These are phyloP conservation scores for Rhombomys opimus DNA, from an alignment of 2,113 vertebrate genomes.

Conservation along the genomic window DNA sequence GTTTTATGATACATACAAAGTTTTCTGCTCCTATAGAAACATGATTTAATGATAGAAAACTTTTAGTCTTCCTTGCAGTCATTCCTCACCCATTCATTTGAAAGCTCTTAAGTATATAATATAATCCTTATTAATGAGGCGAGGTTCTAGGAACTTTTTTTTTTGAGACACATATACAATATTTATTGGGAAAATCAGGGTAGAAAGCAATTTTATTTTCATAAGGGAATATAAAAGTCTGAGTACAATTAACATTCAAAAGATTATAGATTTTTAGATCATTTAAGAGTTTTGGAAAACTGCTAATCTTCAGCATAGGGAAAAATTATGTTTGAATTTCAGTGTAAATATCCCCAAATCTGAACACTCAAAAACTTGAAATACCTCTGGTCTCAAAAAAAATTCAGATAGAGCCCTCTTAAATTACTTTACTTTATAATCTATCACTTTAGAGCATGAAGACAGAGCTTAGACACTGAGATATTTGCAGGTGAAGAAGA, in stretches of 20 bases:
- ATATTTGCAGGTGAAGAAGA: not conserved
- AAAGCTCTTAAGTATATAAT: not conserved
- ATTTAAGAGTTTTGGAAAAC: not conserved
- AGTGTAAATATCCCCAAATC: not conserved
- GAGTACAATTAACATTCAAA: not conserved
- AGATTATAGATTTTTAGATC: not conserved
- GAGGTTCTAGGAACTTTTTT: not conserved
- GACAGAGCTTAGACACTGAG: not conserved
- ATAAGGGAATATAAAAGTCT: not conserved
- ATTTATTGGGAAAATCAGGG: not conserved
- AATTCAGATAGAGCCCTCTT: not conserved
- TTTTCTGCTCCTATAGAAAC: not conserved
- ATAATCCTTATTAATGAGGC: not conserved
- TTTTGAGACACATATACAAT: not conserved
- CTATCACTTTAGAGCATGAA: not conserved
- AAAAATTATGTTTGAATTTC: not conserved
- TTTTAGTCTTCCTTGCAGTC: not conserved
- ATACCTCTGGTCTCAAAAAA: not conserved
- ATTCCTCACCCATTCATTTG: not conserved
- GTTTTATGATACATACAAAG: not conserved
- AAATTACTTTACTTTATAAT: not conserved
- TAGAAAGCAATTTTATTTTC: not conserved
- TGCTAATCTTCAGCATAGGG: not conserved
- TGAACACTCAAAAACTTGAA: not conserved
- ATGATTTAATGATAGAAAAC: not conserved